These are phyloP conservation scores for Rousettus madagascariensis DNA, from an alignment of 2,797 vertebrate genomes.

Conservation along the genomic window DNA sequence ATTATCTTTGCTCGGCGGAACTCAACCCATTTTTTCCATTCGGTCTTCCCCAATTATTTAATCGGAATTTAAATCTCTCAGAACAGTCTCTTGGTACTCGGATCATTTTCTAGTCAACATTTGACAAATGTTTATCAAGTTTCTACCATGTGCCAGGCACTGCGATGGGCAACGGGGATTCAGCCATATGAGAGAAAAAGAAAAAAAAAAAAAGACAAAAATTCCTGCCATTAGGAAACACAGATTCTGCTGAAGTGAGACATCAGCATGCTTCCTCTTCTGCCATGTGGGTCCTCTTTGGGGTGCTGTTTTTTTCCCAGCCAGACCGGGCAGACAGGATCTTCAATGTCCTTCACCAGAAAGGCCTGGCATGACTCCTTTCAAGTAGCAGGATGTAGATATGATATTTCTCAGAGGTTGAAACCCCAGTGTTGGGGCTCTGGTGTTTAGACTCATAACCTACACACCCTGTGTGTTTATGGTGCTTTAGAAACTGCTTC, in stretches of 20 bases:
- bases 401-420: not conserved
- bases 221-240: not conserved
- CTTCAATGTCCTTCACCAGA: not conserved
- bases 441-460: not conserved
- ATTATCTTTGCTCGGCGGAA: not conserved
- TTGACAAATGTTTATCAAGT: not conserved
- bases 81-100: not conserved
- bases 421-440: not conserved
- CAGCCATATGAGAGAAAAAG: fast-evolving
- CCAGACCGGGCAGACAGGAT: not conserved
- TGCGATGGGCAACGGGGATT: not conserved
- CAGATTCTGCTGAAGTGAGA: not conserved
- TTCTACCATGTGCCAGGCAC: not conserved
- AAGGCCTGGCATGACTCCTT: not conserved
- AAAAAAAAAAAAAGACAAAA: not conserved
- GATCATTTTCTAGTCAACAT: not conserved
- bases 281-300: not conserved
- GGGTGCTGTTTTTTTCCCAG: not conserved
- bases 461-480: not conserved
- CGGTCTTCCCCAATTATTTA: not conserved
- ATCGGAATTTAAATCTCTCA: not conserved
- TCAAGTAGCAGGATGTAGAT: not conserved
- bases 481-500: not conserved
- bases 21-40: not conserved
- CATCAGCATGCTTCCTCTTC: not conserved